Evolutionary conservation across 2,888 invertebrate genomes (phyloP).

Genomic region (Camponotus fellah): DNA sequence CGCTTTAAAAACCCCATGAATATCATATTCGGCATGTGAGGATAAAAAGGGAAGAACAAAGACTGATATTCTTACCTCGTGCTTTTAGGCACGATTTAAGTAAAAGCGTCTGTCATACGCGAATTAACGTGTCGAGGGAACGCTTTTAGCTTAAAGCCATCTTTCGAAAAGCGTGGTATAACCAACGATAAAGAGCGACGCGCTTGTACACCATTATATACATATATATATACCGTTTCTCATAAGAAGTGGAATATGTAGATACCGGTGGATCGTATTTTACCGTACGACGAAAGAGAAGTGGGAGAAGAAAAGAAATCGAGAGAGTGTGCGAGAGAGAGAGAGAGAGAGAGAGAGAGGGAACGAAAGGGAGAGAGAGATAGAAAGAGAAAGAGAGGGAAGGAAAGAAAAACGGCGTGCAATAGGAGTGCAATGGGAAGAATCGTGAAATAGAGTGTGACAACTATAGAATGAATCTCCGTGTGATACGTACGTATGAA

Average conservation of each 20-base stretch:
- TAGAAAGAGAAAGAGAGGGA: neutral
- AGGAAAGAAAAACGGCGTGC: conserved; percentile 4
- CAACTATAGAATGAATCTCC: conserved; percentile 41
- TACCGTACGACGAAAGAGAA: conserved; percentile 72
- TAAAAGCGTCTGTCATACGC: conserved; percentile 55
- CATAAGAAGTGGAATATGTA: conserved; percentile 52
- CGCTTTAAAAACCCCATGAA: neutral
- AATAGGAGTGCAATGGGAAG: neutral
- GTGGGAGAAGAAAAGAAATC: conserved; percentile 13
- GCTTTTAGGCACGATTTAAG: conserved; percentile 51
- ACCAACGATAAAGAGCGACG: conserved; percentile 49
- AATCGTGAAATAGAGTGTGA: conserved; percentile 5
- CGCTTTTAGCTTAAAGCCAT: conserved; percentile 50
- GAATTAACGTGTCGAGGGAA: conserved; percentile 49
- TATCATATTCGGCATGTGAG: neutral
- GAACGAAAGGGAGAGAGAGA: neutral
- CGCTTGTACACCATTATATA: conserved; percentile 30
- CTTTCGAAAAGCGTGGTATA: conserved; percentile 42
- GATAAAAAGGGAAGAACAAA: conserved; percentile 30
- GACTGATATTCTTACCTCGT: conserved; percentile 47
- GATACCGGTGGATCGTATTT: conserved; percentile 57
- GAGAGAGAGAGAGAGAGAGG: neutral
- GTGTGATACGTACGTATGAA: conserved; percentile 44
- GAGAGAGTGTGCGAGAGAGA: neutral
- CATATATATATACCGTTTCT: conserved; percentile 36